phyloP scores from a whole-genome alignment of 2,888 invertebrate genomes.

The Horisme vitalbata region DNA sequence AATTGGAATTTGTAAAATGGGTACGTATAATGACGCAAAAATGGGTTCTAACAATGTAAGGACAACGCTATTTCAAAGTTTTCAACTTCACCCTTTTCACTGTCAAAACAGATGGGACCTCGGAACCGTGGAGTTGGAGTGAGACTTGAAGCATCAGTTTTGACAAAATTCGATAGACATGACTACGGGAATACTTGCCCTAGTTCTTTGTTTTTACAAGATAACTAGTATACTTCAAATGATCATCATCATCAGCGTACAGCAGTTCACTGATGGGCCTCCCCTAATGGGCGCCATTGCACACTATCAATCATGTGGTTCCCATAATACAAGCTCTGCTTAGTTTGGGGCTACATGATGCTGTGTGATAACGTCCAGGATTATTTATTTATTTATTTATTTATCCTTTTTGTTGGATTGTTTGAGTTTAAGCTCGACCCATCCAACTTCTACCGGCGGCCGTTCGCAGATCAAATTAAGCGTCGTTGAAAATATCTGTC shows the following conservation, averaged over 20 bases:
- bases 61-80: conserved; percentile 21
- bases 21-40: conserved; percentile 7
- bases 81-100: conserved; percentile 29
- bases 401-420: no score
- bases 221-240: not conserved
- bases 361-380: no score
- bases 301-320: no score
- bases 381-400: no score
- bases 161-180: conserved; percentile 6
- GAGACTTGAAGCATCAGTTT: conserved; percentile 12
- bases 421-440: no score
- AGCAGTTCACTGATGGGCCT: no score
- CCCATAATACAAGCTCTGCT: no score
- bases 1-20: conserved; percentile 8
- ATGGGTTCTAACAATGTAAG: conserved; percentile 15
- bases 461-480: no score
- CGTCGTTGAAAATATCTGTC: not conserved
- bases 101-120: conserved; percentile 26
- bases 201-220: not conserved
- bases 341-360: no score
- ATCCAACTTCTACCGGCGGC: no score
- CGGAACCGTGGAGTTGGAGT: conserved; percentile 17
- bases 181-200: conserved; percentile 8
- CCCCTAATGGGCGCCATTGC: no score
- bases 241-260: no score